Base-by-base conservation (phyloP, 1,140 invertebrate species). In the Drosophila sp. region DNA sequence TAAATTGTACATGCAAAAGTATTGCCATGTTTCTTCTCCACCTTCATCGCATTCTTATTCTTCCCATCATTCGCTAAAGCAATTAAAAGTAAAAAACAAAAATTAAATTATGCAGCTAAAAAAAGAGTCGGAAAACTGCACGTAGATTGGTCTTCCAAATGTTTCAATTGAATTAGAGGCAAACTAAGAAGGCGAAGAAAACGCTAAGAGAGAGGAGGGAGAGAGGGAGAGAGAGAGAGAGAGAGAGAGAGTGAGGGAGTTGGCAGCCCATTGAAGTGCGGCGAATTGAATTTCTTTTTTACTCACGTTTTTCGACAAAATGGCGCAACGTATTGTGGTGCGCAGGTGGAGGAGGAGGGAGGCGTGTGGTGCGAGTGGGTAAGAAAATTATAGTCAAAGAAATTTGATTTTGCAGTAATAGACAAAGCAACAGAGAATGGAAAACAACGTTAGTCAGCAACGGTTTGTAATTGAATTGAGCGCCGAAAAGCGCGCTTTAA, bases 31-130 rank as follows among this genome's bases (percentile, higher is more conserved):
- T 29, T 29, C 6, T 9, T 2, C 21, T 2, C 13, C 36, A 9
- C 1, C 8, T 18, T 14, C 21, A 9, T 5, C 21, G 14, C 5
- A 54, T 29, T 27, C 9, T 46, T 5, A n/a, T 4, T n/a, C n/a
- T 38, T 38, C 9, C 36, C 36, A 14, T 45, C 29, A 34, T 61
- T 56, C 69, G 75, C 76, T 89, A 65, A 69, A 70, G 61, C 89
- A 90, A 90, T 90, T 90, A 90, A 89, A 90, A 89, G 77, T 79
- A 84, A 89, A 90, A 84, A 89, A 90, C 89, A 90, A 84, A 89
- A 90, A 90, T 90, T 89, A 84, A 90, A 90, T 90, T 90, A 90
- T 89, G 77, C 80, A 89, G 51, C 77, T 41, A 70, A 29, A 43
- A 43, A 50, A 50, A 7, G 7, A 16, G 16, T 18, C 3, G 29